These are phyloP conservation scores for Pelvicachromis taeniatus DNA, from an alignment of 2,113 vertebrate genomes.

Conservation along the genomic window DNA sequence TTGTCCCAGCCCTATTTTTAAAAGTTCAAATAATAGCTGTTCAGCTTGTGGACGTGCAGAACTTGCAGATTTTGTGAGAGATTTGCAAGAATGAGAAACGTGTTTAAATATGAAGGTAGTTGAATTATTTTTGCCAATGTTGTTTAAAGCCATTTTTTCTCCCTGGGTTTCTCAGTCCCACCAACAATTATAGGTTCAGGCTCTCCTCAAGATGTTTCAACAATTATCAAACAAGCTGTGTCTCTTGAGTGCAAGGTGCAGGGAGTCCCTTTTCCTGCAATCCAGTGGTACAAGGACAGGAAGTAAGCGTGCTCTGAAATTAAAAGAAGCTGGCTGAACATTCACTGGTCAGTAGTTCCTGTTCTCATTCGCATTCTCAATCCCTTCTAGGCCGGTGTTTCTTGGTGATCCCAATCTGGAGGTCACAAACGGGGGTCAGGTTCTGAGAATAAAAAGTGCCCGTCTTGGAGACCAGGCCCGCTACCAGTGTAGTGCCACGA, in stretches of 20 bases:
- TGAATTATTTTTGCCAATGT: background rate
- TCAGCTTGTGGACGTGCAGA: background rate
- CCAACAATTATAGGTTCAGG: conserved; percentile 76
- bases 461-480: conserved; percentile 86
- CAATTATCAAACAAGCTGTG: conserved; percentile 78
- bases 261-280: conserved; percentile 83
- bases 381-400: conserved; percentile 78
- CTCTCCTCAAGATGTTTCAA: conserved; percentile 72
- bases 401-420: conserved; percentile 83
- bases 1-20: too few species aligned
- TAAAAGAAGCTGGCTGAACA: background rate
- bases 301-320: conserved; percentile 78
- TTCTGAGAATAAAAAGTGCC: conserved; percentile 80
- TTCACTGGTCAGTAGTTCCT: background rate
- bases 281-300: conserved; percentile 95
- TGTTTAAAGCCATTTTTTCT: background rate
- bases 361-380: background rate
- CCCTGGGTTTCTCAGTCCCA: conserved; percentile 77
- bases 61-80: background rate
- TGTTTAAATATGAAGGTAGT: background rate
- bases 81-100: background rate
- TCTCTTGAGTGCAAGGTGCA: conserved; percentile 84
- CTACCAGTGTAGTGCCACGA: conserved; percentile 87
- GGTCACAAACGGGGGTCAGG: conserved; percentile 79
- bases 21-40: background rate